A percentile compares a stretch with the other conserved stretches of the same genome.
These are phyloP conservation scores for Thecophora atra DNA, from an alignment of 2,888 invertebrate species.

Conservation along the genomic window DNA sequence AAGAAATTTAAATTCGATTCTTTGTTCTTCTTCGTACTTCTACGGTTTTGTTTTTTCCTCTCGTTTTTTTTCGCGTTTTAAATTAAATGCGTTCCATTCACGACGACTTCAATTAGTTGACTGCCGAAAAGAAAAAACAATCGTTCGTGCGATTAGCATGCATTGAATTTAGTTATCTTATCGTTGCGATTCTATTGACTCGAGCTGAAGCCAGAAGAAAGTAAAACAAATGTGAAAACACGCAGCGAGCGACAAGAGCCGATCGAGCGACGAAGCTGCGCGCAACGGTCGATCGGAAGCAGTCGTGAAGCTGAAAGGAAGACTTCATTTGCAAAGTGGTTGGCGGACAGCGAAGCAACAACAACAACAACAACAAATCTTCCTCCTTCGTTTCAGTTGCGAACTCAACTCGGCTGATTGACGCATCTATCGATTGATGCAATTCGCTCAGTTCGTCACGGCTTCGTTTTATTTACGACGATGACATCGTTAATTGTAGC, in stretches of 20 bases:
- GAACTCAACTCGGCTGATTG: not conserved
- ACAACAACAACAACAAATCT: not conserved
- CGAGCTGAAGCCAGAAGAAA: too few relatives aligned
- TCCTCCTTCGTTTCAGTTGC: not conserved
- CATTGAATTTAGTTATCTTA: too few relatives aligned
- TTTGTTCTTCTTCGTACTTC: too few relatives aligned
- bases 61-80: too few relatives aligned
- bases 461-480: conserved; percentile 9
- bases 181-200: too few relatives aligned
- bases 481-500: conserved; percentile 35
- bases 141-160: too few relatives aligned
- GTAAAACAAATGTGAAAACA: too few relatives aligned
- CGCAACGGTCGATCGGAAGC: not conserved
- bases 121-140: too few relatives aligned
- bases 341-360: not conserved
- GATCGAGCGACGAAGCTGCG: not conserved
- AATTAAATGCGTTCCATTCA: too few relatives aligned
- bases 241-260: not conserved
- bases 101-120: too few relatives aligned
- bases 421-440: not conserved
- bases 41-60: too few relatives aligned
- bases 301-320: not conserved
- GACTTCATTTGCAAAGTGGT: not conserved
- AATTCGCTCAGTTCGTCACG: conserved; percentile 1
- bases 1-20: not conserved